Percentiles rank a stretch among this genome's conserved stretches.
phyloP scores from a whole-genome alignment of 2,888 invertebrate genomes.

The Barypeithes pellucidus region DNA sequence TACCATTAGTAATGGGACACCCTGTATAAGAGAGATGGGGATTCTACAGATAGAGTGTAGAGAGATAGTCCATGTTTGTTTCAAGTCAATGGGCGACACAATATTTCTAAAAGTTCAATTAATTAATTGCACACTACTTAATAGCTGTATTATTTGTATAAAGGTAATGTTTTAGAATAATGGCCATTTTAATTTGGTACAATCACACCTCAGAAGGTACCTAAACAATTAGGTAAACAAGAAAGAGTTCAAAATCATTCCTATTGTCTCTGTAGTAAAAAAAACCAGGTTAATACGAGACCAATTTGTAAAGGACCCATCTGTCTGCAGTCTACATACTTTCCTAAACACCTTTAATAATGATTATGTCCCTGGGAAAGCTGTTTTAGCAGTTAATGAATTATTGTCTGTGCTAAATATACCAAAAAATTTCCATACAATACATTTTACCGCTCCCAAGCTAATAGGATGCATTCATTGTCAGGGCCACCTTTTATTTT shows the following conservation, averaged over 20 bases:
- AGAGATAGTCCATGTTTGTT: no score
- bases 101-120: no score
- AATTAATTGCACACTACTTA: no score
- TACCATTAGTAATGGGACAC: no score
- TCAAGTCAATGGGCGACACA: no score
- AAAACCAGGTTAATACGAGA: slow-evolving; percentile 11
- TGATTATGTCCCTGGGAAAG: slow-evolving; percentile 9
- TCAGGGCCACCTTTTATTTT: slow-evolving; percentile 20
- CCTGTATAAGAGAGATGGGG: no score
- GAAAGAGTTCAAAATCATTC: not conserved
- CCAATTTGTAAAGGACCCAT: slow-evolving; percentile 21
- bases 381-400: slow-evolving; percentile 1
- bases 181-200: no score
- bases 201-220: no score
- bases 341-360: slow-evolving; percentile 19
- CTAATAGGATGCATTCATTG: slow-evolving; percentile 17
- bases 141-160: no score
- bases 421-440: slow-evolving; percentile 27
- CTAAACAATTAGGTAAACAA: no score
- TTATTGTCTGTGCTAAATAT: slow-evolving; percentile 18
- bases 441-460: slow-evolving; percentile 2
- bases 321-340: slow-evolving; percentile 10
- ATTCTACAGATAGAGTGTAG: no score
- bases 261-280: not conserved
- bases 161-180: no score